These are phyloP conservation scores for Patiria pectinifera DNA, from an alignment of 53 echinoderm and acorn worm genomes.

Conservation along the genomic window DNA sequence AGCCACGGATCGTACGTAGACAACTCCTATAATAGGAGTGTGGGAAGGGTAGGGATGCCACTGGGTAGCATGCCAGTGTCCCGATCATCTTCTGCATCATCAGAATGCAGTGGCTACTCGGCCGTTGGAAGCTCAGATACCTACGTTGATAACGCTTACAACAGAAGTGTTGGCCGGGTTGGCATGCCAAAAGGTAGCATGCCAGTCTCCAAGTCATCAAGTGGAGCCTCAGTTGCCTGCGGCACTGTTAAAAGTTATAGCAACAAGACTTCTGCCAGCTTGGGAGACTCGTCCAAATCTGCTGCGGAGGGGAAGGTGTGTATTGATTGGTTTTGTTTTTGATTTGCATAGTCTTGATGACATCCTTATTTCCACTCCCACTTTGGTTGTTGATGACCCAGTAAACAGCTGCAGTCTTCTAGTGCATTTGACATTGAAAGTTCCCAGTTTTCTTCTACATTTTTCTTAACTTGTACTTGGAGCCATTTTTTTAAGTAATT, in stretches of 20 bases:
- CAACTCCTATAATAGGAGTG: slow-evolving; percentile 59
- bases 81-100: not conserved
- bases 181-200: not conserved
- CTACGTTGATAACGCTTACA: slow-evolving; percentile 70
- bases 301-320: too few relatives aligned
- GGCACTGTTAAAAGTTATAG: too few relatives aligned
- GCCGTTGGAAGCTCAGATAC: not conserved
- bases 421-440: too few relatives aligned
- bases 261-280: too few relatives aligned
- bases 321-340: too few relatives aligned
- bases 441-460: too few relatives aligned
- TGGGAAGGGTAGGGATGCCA: not conserved
- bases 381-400: too few relatives aligned
- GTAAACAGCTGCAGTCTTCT: too few relatives aligned
- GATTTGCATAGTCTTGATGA: too few relatives aligned
- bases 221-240: not conserved
- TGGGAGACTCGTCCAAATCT: too few relatives aligned
- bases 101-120: not conserved
- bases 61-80: slow-evolving; percentile 21
- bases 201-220: slow-evolving; percentile 6
- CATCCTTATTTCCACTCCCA: too few relatives aligned
- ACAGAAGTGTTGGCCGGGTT: slow-evolving; percentile 38
- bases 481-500: not conserved
- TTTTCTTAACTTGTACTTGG: too few relatives aligned
- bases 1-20: slow-evolving; percentile 50